Conservation (phyloP, 2,113 vertebrate genomes). For the Ceratotherium simum region DNA sequence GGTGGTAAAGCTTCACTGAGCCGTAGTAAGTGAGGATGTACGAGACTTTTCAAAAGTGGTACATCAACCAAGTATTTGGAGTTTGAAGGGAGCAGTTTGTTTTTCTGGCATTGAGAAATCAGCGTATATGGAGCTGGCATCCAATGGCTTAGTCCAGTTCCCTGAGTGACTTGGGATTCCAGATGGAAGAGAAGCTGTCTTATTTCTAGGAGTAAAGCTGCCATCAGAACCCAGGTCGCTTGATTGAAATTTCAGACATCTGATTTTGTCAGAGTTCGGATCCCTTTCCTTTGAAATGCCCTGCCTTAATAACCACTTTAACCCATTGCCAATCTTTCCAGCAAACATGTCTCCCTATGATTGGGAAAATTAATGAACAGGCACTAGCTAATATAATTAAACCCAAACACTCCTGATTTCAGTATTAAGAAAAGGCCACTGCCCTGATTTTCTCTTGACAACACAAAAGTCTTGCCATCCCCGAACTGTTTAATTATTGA, state of each 20-base stretch:
- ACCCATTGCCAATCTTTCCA: constrained; percentile 85
- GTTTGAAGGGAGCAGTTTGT: constrained; percentile 74
- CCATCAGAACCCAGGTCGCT: constrained; percentile 82
- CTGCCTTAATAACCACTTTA: constrained; percentile 86
- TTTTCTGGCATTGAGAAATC: constrained; percentile 73
- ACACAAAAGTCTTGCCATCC: constrained; percentile 89
- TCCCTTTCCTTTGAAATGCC: constrained; percentile 84
- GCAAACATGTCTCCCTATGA: constrained; percentile 73
- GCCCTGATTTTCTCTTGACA: constrained; percentile 87
- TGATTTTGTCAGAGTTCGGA: constrained; percentile 89
- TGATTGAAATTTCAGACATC: constrained; percentile 89
- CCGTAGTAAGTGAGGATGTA: constrained; percentile 52
- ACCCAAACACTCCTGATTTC: constrained; percentile 86
- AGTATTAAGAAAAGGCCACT: constrained; percentile 74
- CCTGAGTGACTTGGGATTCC: constrained; percentile 81
- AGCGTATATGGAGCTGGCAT: constrained; percentile 67
- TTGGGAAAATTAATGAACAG: constrained; percentile 88
- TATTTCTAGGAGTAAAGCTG: constrained; percentile 85
- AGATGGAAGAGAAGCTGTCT: constrained; percentile 85
- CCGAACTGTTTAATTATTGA: constrained; percentile 92
- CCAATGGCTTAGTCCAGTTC: constrained; percentile 75
- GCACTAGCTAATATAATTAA: constrained; percentile 89
- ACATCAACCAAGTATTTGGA: constrained; percentile 67
- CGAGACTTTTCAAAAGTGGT: constrained; percentile 71
- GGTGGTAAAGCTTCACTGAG: constrained; percentile 72